Evolutionary conservation across 1,140 invertebrate genomes (phyloP).

Genomic region (Platyscapa corneri): DNA sequence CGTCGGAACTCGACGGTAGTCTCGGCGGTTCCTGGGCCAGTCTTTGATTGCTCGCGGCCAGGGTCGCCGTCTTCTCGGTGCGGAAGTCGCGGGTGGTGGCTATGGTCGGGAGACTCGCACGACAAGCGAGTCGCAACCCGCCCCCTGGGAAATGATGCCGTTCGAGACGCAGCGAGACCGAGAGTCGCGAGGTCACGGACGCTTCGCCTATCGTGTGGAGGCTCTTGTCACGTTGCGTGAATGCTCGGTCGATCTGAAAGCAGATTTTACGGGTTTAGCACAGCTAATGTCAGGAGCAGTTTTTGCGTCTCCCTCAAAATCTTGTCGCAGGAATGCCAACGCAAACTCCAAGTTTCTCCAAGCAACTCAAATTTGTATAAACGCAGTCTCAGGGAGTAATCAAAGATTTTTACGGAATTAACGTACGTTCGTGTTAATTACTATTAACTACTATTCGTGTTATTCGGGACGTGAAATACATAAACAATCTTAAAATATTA

Average conservation of each 20-base stretch:
- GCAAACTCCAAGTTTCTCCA: no score
- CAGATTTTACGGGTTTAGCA: not conserved
- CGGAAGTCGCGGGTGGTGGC: conserved; percentile 50
- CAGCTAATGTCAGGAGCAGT: no score
- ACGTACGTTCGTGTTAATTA: no score
- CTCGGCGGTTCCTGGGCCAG: conserved; percentile 67
- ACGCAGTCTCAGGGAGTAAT: no score
- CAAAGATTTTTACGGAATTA: no score
- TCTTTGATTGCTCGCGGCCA: conserved; percentile 67
- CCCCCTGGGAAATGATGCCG: conserved; percentile 66
- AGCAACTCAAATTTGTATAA: no score
- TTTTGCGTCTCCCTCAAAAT: no score
- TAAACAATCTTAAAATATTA: no score
- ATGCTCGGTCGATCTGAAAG: conserved; percentile 6
- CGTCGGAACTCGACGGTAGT: conserved; percentile 36
- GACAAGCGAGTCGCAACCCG: conserved; percentile 64
- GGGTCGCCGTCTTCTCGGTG: conserved; percentile 59
- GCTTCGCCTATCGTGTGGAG: conserved; percentile 57
- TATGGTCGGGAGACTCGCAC: conserved; percentile 64
- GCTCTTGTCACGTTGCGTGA: not conserved
- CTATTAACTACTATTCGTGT: no score
- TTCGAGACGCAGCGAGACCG: conserved; percentile 61
- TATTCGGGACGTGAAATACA: no score
- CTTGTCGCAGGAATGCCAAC: not conserved
- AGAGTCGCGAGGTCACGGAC: conserved; percentile 60